A percentile compares a stretch with the other conserved stretches of the same genome.
Evolutionary conservation across 2,113 vertebrate species (phyloP).

Genomic region (Pelecanus crispus): DNA sequence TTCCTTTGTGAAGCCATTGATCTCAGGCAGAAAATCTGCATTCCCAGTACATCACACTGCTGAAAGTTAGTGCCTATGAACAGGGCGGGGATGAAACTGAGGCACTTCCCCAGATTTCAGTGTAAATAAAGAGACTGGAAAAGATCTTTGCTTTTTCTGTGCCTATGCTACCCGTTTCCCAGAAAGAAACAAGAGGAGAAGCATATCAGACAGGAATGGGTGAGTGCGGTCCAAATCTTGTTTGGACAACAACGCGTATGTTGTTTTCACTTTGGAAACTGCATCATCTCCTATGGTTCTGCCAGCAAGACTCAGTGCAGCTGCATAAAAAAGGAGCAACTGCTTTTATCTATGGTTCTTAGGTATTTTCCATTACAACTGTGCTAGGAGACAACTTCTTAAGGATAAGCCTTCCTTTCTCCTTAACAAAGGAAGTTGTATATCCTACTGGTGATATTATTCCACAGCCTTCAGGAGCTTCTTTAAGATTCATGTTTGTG

Average conservation of each 20-base stretch:
- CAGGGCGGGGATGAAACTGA: rapidly evolving
- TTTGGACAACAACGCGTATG: too few relatives aligned
- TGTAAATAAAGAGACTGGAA: background rate
- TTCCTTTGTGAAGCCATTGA: background rate
- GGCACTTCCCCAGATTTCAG: background rate
- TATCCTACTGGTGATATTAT: background rate
- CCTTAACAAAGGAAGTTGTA: background rate
- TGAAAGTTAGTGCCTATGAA: background rate
- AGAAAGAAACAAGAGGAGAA: background rate
- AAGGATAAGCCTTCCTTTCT: background rate
- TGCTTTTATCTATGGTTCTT: background rate
- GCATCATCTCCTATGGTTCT: background rate
- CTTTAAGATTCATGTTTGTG: background rate
- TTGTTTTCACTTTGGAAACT: background rate
- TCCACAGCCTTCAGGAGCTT: background rate
- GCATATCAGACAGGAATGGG: background rate
- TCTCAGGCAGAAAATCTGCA: background rate
- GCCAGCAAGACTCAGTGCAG: background rate
- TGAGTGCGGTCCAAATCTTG: background rate
- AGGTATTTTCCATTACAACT: background rate
- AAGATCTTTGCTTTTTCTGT: background rate
- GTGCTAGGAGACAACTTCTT: background rate
- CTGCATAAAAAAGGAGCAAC: background rate
- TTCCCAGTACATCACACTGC: rapidly evolving
- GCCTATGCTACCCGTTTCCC: background rate